A percentile compares a stretch with the other conserved stretches of the same genome.
Conservation (phyloP, 1,140 invertebrate genomes). For the Neuroterus valhalla region DNA sequence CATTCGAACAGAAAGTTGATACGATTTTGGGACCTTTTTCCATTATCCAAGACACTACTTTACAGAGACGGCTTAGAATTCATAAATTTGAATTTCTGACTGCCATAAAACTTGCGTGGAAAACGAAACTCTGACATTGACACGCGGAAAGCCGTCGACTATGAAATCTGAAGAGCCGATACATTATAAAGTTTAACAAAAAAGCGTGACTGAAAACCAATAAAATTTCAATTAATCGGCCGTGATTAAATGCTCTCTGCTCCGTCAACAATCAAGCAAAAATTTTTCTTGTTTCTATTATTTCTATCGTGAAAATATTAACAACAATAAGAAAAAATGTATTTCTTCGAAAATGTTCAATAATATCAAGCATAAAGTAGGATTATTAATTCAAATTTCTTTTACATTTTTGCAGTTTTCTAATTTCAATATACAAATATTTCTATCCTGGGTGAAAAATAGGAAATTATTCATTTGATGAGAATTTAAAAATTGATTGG, state of each 20-base stretch:
- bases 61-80: not conserved
- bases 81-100: not conserved
- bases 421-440: too few relatives aligned
- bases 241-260: not conserved
- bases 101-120: not conserved
- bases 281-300: too few relatives aligned
- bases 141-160: not conserved
- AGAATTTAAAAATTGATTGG: too few relatives aligned
- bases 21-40: not conserved
- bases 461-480: too few relatives aligned
- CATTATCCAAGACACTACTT: not conserved
- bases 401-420: too few relatives aligned
- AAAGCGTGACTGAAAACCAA: constrained; percentile 13
- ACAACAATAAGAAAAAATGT: too few relatives aligned
- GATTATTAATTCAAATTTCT: too few relatives aligned
- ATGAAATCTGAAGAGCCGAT: constrained; percentile 12
- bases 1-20: constrained; percentile 15
- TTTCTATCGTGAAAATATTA: too few relatives aligned
- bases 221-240: not conserved
- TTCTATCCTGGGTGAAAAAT: too few relatives aligned
- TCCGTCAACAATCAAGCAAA: not conserved
- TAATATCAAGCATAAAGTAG: too few relatives aligned
- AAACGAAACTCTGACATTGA: constrained; percentile 11
- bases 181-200: constrained; percentile 15
- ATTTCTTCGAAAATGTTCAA: too few relatives aligned